phyloP scores from a whole-genome alignment of 1,140 invertebrate species.

The Meloidogyne floridensis region DNA sequence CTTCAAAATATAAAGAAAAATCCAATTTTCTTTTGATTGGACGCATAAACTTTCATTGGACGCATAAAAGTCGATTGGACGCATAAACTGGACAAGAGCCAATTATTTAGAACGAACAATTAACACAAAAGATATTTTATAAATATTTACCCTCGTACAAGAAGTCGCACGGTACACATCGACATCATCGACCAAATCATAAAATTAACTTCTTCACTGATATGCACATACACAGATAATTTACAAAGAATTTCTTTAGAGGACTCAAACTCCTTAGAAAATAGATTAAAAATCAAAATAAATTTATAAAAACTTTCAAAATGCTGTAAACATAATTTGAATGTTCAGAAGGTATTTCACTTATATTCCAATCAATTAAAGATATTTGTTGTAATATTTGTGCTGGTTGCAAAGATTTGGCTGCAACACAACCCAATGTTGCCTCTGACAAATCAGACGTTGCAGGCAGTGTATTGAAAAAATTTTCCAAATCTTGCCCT shows the following conservation, averaged over 20 bases:
- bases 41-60: too few relatives aligned
- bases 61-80: too few relatives aligned
- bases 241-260: slow-evolving; percentile 41
- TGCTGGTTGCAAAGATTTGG: slow-evolving; percentile 78
- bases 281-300: background rate
- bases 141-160: slow-evolving; percentile 85
- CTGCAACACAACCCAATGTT: slow-evolving; percentile 81
- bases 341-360: slow-evolving; percentile 90
- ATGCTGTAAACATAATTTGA: slow-evolving; percentile 78
- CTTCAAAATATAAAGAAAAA: too few relatives aligned
- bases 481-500: slow-evolving; percentile 20
- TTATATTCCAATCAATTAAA: slow-evolving; percentile 88
- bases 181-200: slow-evolving; percentile 84
- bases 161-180: slow-evolving; percentile 78
- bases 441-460: slow-evolving; percentile 77
- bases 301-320: slow-evolving; percentile 25
- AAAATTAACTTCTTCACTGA: slow-evolving; percentile 41
- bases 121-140: slow-evolving; percentile 6
- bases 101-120: background rate
- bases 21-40: too few relatives aligned
- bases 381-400: slow-evolving; percentile 79
- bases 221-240: slow-evolving; percentile 33
- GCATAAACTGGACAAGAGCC: too few relatives aligned
- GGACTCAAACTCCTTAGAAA: slow-evolving; percentile 50
- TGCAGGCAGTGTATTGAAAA: slow-evolving; percentile 61